Conservation (phyloP, 1,140 invertebrate species). For the Pseudomyrmex cubaensis region DNA sequence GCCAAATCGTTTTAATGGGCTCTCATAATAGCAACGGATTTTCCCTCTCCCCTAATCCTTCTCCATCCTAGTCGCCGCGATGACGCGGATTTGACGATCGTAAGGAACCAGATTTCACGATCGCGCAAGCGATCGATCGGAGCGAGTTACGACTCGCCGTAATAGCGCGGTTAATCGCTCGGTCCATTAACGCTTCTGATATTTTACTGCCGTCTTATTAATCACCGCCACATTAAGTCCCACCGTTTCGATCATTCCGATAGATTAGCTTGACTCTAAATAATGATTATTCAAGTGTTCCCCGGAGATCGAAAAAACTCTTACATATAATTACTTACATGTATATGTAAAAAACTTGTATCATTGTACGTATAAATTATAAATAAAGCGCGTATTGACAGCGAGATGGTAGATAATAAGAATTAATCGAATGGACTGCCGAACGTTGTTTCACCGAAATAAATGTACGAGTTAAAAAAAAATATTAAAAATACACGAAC, state of each 20-base stretch:
- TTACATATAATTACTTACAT: slow-evolving; percentile 10
- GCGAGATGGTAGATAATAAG: not conserved
- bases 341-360: not conserved
- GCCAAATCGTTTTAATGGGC: slow-evolving; percentile 71
- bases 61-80: slow-evolving; percentile 21
- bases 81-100: slow-evolving; percentile 44
- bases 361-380: not conserved
- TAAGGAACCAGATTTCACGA: slow-evolving; percentile 53
- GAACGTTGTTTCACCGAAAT: not conserved
- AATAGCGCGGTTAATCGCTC: slow-evolving; percentile 38
- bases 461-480: not conserved
- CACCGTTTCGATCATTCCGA: not conserved
- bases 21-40: slow-evolving; percentile 67
- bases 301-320: not conserved
- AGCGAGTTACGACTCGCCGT: slow-evolving; percentile 29
- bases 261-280: not conserved
- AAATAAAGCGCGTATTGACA: not conserved
- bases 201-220: slow-evolving; percentile 37
- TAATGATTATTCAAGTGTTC: too few relatives aligned
- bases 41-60: slow-evolving; percentile 22
- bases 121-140: slow-evolving; percentile 18
- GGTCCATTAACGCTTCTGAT: slow-evolving; percentile 23
- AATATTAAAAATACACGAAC: not conserved
- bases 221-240: not conserved
- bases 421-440: not conserved